Conservation (phyloP, 2,797 vertebrate genomes). For the Hylomyscus alleni region DNA sequence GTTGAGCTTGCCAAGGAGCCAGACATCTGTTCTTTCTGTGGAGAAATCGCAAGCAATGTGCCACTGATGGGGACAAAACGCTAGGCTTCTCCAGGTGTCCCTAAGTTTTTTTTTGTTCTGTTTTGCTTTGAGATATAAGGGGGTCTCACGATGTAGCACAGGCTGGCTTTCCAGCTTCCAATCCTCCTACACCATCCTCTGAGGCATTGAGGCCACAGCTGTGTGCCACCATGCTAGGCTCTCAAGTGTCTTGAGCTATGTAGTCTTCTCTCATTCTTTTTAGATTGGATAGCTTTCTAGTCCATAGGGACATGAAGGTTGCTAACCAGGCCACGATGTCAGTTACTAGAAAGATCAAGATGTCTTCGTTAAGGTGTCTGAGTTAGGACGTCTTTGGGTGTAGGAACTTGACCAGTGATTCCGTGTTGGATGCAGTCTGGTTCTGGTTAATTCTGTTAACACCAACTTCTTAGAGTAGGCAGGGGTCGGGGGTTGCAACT, state of each 20-base stretch:
- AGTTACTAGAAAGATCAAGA: background rate
- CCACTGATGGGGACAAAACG: rapidly evolving
- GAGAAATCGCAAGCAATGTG: background rate
- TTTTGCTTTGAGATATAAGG: background rate
- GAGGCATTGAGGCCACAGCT: background rate
- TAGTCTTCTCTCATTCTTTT: background rate
- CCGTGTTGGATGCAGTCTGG: rapidly evolving
- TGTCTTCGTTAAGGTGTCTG: background rate
- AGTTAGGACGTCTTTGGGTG: no score
- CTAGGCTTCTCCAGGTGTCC: background rate
- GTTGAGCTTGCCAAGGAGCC: background rate
- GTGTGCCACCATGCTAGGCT: rapidly evolving
- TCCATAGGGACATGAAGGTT: background rate
- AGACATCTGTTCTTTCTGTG: background rate
- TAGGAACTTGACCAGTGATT: background rate
- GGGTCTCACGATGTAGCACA: background rate
- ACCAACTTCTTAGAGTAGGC: background rate
- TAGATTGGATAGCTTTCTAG: background rate
- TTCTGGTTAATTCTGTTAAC: background rate
- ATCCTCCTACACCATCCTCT: background rate
- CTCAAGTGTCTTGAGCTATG: background rate
- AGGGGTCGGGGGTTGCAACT: background rate
- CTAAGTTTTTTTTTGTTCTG: background rate
- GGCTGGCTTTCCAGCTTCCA: background rate
- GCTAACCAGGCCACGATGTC: background rate